Evolutionary conservation across 1,140 invertebrate species (phyloP).

Genomic region (Grapholita molesta): DNA sequence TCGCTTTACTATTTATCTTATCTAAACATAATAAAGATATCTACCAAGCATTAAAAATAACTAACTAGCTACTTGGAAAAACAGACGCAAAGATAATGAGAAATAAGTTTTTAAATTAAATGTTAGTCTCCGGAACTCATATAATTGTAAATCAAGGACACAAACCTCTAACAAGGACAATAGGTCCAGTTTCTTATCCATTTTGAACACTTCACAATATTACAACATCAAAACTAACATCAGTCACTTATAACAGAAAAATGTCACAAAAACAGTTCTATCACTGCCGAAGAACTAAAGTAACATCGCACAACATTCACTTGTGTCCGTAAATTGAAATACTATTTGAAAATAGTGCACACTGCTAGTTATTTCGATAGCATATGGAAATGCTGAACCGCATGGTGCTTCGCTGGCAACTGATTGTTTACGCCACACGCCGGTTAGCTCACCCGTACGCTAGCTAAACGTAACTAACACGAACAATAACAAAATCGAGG

Average conservation of each 20-base stretch:
- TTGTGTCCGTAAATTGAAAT: constrained; percentile 21
- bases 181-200: constrained; percentile 76
- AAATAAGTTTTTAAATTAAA: too few species aligned
- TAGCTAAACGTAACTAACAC: constrained; percentile 23
- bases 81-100: neutral
- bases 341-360: constrained; percentile 20
- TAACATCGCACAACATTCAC: constrained; percentile 25
- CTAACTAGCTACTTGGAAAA: neutral
- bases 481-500: constrained; percentile 29
- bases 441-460: constrained; percentile 31
- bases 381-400: constrained; percentile 66
- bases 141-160: too few species aligned
- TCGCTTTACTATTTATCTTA: neutral
- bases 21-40: neutral
- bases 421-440: constrained; percentile 26
- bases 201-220: constrained; percentile 45
- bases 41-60: neutral
- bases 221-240: constrained; percentile 50
- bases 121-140: too few species aligned
- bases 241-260: constrained; percentile 29
- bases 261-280: neutral
- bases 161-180: constrained; percentile 76
- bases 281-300: constrained; percentile 23
- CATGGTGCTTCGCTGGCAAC: constrained; percentile 74
- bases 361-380: constrained; percentile 37